Percentiles rank a stretch among this genome's conserved stretches.
These are phyloP conservation scores for Torymus auratus DNA, from an alignment of 2,888 invertebrate genomes.

Conservation along the genomic window DNA sequence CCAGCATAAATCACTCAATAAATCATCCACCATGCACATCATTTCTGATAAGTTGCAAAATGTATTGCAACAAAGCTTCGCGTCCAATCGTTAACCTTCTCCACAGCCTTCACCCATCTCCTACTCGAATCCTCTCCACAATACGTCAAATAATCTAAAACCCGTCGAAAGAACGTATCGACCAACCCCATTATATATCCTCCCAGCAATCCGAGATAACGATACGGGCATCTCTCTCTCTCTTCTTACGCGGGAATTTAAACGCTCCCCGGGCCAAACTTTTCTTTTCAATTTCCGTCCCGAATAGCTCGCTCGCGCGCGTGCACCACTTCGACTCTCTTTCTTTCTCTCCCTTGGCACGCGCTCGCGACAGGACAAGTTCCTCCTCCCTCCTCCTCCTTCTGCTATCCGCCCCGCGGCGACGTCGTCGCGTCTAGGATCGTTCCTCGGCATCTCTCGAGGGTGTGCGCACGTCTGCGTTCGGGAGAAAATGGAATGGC, in stretches of 20 bases:
- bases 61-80: too few relatives aligned
- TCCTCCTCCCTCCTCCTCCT: not conserved
- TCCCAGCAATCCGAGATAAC: slow-evolving; percentile 9
- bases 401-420: slow-evolving; percentile 23
- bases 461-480: too few relatives aligned
- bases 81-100: too few relatives aligned
- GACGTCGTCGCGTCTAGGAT: not conserved
- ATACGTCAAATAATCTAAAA: too few relatives aligned
- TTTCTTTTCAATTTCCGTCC: slow-evolving; percentile 47
- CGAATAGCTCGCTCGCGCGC: not conserved
- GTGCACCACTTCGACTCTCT: slow-evolving; percentile 1
- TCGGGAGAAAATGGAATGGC: too few relatives aligned
- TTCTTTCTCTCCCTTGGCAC: not conserved
- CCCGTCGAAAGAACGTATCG: too few relatives aligned
- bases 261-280: slow-evolving; percentile 31
- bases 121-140: too few relatives aligned
- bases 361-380: not conserved
- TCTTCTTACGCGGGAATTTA: slow-evolving; percentile 21
- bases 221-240: slow-evolving; percentile 5
- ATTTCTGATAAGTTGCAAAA: too few relatives aligned
- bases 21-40: too few relatives aligned
- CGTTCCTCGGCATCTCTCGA: too few relatives aligned
- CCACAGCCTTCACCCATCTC: too few relatives aligned
- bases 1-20: too few relatives aligned
- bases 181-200: slow-evolving; percentile 28